Evolutionary conservation across 2,888 invertebrate species (phyloP).

Genomic region (Pseudeuparius sepicola): DNA sequence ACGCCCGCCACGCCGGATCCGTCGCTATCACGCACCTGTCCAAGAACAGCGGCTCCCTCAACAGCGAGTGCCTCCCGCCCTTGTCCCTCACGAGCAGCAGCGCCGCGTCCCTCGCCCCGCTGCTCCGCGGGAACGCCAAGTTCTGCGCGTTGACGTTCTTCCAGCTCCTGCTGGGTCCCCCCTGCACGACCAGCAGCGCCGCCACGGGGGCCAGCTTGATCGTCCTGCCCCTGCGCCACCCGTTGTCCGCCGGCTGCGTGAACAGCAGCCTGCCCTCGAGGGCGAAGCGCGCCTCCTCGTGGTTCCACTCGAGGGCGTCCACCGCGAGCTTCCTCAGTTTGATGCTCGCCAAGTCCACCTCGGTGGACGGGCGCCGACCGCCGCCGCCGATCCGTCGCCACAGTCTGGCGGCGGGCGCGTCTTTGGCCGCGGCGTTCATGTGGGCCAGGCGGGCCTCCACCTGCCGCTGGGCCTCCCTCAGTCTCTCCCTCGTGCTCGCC

Average conservation of each 20-base stretch:
- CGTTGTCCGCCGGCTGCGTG: constrained; percentile 84
- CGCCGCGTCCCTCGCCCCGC: constrained; percentile 78
- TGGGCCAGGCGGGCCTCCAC: constrained; percentile 89
- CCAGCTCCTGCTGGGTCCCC: too few species aligned
- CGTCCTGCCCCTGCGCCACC: constrained; percentile 81
- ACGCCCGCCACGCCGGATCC: constrained; percentile 85
- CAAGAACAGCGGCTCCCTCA: constrained; percentile 83
- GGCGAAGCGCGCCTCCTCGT: constrained; percentile 84
- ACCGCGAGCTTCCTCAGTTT: constrained; percentile 87
- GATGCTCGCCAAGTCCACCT: constrained; percentile 82
- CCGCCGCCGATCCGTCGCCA: constrained; percentile 41
- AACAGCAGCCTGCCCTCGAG: constrained; percentile 82
- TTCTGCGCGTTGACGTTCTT: too few species aligned
- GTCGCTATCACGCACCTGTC: constrained; percentile 86
- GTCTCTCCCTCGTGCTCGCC: constrained; percentile 71
- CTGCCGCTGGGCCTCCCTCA: constrained; percentile 82
- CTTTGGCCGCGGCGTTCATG: constrained; percentile 88
- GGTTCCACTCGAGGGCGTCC: constrained; percentile 89
- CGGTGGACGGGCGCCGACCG: constrained; percentile 63
- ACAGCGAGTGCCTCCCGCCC: constrained; percentile 73
- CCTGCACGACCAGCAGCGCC: constrained; percentile 81
- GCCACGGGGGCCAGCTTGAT: constrained; percentile 82
- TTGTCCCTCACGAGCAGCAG: constrained; percentile 83
- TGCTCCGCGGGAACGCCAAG: constrained; percentile 62
- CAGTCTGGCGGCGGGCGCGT: constrained; percentile 63